Conservation (phyloP, 2,797 vertebrate genomes). For the Steatocranus sp. region DNA sequence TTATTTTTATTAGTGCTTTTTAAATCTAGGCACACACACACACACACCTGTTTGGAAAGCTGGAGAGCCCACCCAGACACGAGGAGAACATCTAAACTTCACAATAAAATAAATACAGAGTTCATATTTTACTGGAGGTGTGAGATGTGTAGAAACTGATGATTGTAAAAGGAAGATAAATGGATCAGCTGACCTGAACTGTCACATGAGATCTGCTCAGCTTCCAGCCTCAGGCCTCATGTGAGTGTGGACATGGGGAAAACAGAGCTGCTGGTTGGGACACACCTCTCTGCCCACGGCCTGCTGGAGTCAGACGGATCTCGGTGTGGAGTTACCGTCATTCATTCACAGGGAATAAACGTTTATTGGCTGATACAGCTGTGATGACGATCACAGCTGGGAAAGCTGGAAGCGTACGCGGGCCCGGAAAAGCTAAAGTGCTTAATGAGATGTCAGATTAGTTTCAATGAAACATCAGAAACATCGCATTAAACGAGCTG, state of each 20-base stretch:
- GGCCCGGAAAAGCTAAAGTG: background rate
- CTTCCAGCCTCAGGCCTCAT: background rate
- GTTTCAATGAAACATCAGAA: background rate
- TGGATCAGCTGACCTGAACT: background rate
- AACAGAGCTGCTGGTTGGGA: background rate
- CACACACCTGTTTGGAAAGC: background rate
- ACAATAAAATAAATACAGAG: background rate
- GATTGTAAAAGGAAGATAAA: background rate
- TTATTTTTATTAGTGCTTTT: background rate
- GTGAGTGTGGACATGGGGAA: background rate
- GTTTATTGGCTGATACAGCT: background rate
- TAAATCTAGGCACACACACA: background rate
- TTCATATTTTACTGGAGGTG: background rate
- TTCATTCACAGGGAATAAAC: background rate
- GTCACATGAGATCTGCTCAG: background rate
- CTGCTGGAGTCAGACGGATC: background rate
- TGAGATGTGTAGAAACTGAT: background rate
- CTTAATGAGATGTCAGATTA: background rate
- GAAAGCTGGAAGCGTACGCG: background rate
- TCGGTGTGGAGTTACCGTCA: background rate
- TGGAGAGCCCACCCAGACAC: background rate
- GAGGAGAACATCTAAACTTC: background rate
- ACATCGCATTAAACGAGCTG: background rate
- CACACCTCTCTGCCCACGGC: background rate
- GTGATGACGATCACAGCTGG: background rate